Percentiles rank a stretch among this genome's conserved stretches.
Evolutionary conservation across 1,140 invertebrate species (phyloP).

Genomic region (Drosophila lowei): DNA sequence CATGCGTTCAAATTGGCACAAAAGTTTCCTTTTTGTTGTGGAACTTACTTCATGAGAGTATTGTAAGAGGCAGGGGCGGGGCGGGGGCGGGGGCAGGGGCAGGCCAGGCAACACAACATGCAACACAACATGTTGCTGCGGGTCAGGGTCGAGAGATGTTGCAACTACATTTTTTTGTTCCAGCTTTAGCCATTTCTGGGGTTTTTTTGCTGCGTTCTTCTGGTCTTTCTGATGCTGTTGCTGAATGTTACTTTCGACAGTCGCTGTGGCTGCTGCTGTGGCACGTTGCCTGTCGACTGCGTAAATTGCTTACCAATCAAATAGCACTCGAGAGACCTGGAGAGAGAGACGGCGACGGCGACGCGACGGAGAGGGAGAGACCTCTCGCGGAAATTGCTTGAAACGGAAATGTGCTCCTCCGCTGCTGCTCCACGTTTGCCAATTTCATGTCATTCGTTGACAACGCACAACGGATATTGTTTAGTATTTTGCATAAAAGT

Average conservation of each 20-base stretch:
- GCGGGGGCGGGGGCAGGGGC: background rate
- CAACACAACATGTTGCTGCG: conserved; percentile 77
- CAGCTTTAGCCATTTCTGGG: background rate
- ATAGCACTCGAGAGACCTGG: conserved; percentile 43
- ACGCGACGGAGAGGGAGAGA: conserved; percentile 12
- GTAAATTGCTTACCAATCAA: conserved; percentile 77
- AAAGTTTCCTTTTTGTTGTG: too few relatives aligned
- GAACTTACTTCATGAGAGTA: background rate
- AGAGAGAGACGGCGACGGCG: too few relatives aligned
- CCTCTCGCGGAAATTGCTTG: conserved; percentile 76
- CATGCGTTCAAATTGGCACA: too few relatives aligned
- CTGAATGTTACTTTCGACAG: conserved; percentile 4
- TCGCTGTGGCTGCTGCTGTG: conserved; percentile 4
- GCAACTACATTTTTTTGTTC: background rate
- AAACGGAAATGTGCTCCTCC: conserved; percentile 74
- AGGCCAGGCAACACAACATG: conserved; percentile 39
- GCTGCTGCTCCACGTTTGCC: conserved; percentile 48
- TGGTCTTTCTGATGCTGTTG: conserved; percentile 8
- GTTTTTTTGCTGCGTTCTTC: conserved; percentile 1
- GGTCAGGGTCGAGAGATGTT: conserved; percentile 57
- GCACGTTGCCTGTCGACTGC: conserved; percentile 46
- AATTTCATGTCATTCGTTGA: conserved; percentile 78
- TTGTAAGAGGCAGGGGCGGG: background rate
- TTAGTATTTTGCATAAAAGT: conserved; percentile 74
- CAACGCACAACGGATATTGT: conserved; percentile 76